Evolutionary conservation across 1,140 invertebrate species (phyloP).

Genomic region (Ptiloglossa arizonensis): DNA sequence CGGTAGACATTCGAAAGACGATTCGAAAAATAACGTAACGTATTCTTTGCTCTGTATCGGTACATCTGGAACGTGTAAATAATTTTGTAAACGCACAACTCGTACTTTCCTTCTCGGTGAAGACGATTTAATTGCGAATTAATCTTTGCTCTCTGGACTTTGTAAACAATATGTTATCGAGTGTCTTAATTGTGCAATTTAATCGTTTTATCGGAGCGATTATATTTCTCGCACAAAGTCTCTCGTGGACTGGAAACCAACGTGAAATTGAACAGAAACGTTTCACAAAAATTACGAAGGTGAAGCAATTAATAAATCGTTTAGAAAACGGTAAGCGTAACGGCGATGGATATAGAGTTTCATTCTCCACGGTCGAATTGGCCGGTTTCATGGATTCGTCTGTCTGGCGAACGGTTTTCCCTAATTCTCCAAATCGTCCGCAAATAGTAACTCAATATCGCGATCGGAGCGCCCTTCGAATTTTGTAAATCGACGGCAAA

Average conservation of each 20-base stretch:
- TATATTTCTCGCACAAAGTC: too few relatives aligned
- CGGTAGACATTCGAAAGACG: not conserved
- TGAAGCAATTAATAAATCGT: slow-evolving; percentile 4
- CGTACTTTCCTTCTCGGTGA: too few relatives aligned
- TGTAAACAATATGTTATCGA: too few relatives aligned
- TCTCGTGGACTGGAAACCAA: not conserved
- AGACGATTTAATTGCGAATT: too few relatives aligned
- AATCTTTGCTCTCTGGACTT: too few relatives aligned
- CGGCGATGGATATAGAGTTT: slow-evolving; percentile 56
- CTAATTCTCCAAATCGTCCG: slow-evolving; percentile 60
- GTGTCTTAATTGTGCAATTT: too few relatives aligned
- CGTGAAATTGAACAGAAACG: not conserved
- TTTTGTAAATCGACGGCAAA: slow-evolving; percentile 47
- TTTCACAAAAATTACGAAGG: not conserved
- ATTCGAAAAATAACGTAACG: too few relatives aligned
- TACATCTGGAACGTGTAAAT: too few relatives aligned
- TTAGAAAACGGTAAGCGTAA: slow-evolving; percentile 19
- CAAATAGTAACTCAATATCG: slow-evolving; percentile 65
- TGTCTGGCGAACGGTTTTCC: slow-evolving; percentile 27
- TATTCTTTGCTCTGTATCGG: too few relatives aligned
- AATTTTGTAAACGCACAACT: too few relatives aligned
- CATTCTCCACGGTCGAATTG: slow-evolving; percentile 39
- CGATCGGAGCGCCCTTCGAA: slow-evolving; percentile 20
- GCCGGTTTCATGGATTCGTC: slow-evolving; percentile 26
- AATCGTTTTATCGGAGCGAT: too few relatives aligned